Percentiles rank a stretch among this genome's conserved stretches.
Evolutionary conservation across 1,140 invertebrate genomes (phyloP).

Genomic region (silkworm (Bombyx mori)): ASM3026992v2 NC_085112.1:3638501-3639000

Average conservation of each 20-base stretch:
- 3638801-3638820: constrained; percentile 13
- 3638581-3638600: too few relatives aligned
- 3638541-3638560: too few relatives aligned
- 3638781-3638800: constrained; percentile 13
- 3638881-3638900: constrained; percentile 9
- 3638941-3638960: constrained; percentile 8
- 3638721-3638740: not conserved
- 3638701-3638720: not conserved
- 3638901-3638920: constrained; percentile 7
- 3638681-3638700: too few relatives aligned
- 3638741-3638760: not conserved
- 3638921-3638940: constrained; percentile 13
- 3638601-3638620: too few relatives aligned
- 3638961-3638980: constrained; percentile 3
- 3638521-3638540: too few relatives aligned
- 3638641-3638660: too few relatives aligned
- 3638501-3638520: too few relatives aligned
- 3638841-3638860: constrained; percentile 12
- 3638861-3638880: constrained; percentile 13
- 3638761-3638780: constrained; percentile 15
- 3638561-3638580: too few relatives aligned
- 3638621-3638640: too few relatives aligned
- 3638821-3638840: constrained; percentile 16
- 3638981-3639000: too few relatives aligned
- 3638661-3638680: too few relatives aligned